These are phyloP conservation scores for Podarcis siculus DNA, from an alignment of 2,797 vertebrate species.

Conservation along the genomic window DNA sequence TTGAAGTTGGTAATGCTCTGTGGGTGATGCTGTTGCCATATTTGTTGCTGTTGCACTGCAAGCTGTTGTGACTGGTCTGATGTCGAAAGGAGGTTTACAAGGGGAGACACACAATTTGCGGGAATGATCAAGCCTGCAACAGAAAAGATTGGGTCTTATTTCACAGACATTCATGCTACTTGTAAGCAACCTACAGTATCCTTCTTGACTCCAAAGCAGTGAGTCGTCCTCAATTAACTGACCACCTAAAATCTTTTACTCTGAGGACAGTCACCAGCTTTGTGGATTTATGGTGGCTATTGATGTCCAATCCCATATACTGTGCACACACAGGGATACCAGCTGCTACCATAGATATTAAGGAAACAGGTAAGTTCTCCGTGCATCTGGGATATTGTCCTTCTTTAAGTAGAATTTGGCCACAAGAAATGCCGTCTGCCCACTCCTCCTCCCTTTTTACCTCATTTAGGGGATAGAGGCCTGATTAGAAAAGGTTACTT, in stretches of 20 bases:
- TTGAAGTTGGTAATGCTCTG: slow-evolving; percentile 92
- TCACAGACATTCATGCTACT: not conserved
- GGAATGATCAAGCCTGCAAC: slow-evolving; percentile 96
- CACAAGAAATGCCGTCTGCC: not conserved
- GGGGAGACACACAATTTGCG: slow-evolving; percentile 91
- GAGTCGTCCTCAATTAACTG: not conserved
- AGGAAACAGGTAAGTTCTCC: not conserved
- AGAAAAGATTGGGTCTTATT: not conserved
- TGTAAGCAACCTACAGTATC: too few relatives aligned
- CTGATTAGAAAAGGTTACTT: not conserved
- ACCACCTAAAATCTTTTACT: too few relatives aligned
- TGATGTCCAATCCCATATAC: not conserved
- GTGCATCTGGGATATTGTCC: not conserved
- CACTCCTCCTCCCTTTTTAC: not conserved
- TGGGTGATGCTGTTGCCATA: slow-evolving; percentile 97
- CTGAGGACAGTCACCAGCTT: not conserved
- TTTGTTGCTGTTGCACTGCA: slow-evolving; percentile 96
- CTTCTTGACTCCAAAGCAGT: not conserved
- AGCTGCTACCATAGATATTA: not conserved
- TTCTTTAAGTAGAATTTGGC: not conserved
- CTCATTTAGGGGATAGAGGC: not conserved
- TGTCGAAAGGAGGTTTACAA: slow-evolving; percentile 93
- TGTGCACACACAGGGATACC: not conserved
- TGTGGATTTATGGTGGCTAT: not conserved
- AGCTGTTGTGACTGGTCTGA: slow-evolving; percentile 98